Conservation (phyloP, 2,113 vertebrate genomes). For the Emydocephalus ijimae region DNA sequence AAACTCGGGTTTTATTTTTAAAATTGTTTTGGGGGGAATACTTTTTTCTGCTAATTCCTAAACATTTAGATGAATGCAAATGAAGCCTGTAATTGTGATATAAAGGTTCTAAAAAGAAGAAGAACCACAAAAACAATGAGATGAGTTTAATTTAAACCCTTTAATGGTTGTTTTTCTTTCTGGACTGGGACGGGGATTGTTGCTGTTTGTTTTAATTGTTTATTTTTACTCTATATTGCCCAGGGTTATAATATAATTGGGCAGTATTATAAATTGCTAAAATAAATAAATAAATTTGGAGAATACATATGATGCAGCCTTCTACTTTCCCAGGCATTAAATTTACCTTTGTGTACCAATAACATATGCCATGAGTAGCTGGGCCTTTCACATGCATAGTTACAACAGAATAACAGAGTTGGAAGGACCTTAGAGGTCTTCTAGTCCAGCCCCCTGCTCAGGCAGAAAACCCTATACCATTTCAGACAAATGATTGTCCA, state of each 20-base stretch:
- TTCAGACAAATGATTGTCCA: not conserved
- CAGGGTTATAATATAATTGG: not conserved
- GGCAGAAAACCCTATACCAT: not conserved
- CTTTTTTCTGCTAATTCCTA: not conserved
- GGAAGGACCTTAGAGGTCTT: not conserved
- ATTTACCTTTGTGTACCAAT: not conserved
- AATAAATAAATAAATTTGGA: not conserved
- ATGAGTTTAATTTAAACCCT: not conserved
- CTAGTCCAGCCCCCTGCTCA: not conserved
- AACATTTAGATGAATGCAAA: not conserved
- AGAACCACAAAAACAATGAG: not conserved
- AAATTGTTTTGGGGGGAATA: not conserved
- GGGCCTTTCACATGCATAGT: not conserved
- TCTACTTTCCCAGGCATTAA: not conserved
- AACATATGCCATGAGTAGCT: not conserved
- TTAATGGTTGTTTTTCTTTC: not conserved
- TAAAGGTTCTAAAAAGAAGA: not conserved
- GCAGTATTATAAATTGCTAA: not conserved
- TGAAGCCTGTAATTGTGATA: not conserved
- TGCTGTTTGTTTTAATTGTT: not conserved
- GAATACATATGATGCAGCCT: not conserved
- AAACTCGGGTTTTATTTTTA: not conserved
- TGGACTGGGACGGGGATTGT: not conserved
- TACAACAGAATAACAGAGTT: not conserved
- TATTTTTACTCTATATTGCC: not conserved